Percentiles rank a stretch among this genome's conserved stretches.
Conservation (phyloP, 2,888 invertebrate genomes). For the Melitaea athalia region DNA sequence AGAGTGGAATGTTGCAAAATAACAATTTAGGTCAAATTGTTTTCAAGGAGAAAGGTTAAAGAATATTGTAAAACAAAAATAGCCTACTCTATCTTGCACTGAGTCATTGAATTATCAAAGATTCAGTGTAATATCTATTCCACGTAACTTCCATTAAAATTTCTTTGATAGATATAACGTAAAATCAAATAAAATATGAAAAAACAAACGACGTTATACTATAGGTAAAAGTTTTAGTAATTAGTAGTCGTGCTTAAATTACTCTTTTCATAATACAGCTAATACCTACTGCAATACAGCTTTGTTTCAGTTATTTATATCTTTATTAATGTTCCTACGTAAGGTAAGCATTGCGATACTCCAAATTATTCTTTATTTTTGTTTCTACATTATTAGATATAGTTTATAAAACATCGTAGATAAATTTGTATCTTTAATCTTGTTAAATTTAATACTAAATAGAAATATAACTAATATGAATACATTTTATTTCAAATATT, state of each 20-base stretch:
- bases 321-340: constrained; percentile 13
- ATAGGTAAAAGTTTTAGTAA: too few species aligned
- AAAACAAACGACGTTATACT: too few species aligned
- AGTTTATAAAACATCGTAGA: too few species aligned
- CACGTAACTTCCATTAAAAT: not conserved
- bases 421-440: too few species aligned
- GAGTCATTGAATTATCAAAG: constrained; percentile 5
- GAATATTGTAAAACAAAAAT: constrained; percentile 33
- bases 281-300: not conserved
- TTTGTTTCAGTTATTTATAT: constrained; percentile 15
- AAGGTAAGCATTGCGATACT: not conserved
- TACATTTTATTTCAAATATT: too few species aligned
- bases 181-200: too few species aligned
- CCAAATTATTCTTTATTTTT: not conserved
- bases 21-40: constrained; percentile 47
- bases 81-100: constrained; percentile 19
- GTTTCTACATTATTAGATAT: not conserved
- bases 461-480: too few species aligned
- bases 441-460: too few species aligned
- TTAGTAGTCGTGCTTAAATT: too few species aligned
- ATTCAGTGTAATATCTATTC: not conserved
- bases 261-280: not conserved
- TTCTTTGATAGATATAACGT: not conserved
- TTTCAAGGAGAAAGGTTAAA: constrained; percentile 28
- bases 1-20: constrained; percentile 52